Evolutionary conservation across 2,888 invertebrate species (phyloP).

Genomic region (Heliothis peltigera): DNA sequence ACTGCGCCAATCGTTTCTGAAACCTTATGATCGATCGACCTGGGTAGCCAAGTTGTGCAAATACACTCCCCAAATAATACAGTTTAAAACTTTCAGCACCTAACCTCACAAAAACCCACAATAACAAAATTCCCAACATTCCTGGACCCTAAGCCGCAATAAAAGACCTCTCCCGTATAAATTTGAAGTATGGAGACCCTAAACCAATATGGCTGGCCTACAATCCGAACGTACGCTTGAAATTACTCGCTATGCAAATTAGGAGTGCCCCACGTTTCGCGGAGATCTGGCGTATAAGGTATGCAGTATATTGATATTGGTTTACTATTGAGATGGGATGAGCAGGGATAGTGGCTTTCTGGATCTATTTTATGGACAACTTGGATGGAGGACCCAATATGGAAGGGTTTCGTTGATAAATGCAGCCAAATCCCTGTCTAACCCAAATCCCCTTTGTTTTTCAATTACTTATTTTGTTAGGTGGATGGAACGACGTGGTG

Average conservation of each 20-base stretch:
- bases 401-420: neutral
- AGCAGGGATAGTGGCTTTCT: slow-evolving; percentile 23
- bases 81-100: too few species aligned
- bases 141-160: slow-evolving; percentile 24
- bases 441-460: neutral
- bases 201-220: slow-evolving; percentile 53
- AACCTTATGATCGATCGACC: too few species aligned
- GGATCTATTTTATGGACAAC: slow-evolving; percentile 27
- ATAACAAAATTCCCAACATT: neutral
- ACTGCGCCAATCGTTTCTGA: too few species aligned
- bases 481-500: too few species aligned
- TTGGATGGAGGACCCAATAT: slow-evolving; percentile 6
- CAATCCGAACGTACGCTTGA: slow-evolving; percentile 59
- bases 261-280: slow-evolving; percentile 42
- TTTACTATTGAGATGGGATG: slow-evolving; percentile 41
- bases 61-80: too few species aligned
- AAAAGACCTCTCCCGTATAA: slow-evolving; percentile 51
- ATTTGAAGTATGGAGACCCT: slow-evolving; percentile 46
- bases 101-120: neutral
- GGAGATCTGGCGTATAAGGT: slow-evolving; percentile 36
- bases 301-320: slow-evolving; percentile 57
- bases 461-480: neutral
- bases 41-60: too few species aligned
- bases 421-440: neutral
- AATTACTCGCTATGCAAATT: slow-evolving; percentile 71